Conservation (phyloP, 2,888 invertebrate genomes). For the Spisula subtruncata region DNA sequence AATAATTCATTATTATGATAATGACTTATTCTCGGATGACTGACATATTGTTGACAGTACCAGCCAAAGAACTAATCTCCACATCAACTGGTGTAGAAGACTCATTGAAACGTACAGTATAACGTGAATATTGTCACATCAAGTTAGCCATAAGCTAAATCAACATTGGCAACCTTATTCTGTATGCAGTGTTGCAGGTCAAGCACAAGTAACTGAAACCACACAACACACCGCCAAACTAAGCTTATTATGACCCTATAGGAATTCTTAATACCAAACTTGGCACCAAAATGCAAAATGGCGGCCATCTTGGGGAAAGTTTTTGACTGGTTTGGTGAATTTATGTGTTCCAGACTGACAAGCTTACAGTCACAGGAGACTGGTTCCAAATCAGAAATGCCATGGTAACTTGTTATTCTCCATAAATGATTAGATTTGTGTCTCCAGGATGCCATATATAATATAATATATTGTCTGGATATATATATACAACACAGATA, state of each 20-base stretch:
- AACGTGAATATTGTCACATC: not conserved
- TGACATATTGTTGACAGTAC: too few species aligned
- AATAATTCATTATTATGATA: too few species aligned
- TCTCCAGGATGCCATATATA: slow-evolving; percentile 6
- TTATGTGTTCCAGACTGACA: slow-evolving; percentile 35
- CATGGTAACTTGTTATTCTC: slow-evolving; percentile 37
- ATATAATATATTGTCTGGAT: slow-evolving; percentile 26
- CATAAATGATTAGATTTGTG: slow-evolving; percentile 8
- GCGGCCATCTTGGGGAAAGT: slow-evolving; percentile 25
- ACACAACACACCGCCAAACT: not conserved
- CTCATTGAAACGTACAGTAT: not conserved
- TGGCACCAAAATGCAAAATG: slow-evolving; percentile 35
- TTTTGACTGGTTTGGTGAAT: slow-evolving; percentile 8
- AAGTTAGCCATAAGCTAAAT: not conserved
- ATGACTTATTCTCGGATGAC: too few species aligned
- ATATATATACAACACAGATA: not conserved
- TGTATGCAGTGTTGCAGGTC: not conserved
- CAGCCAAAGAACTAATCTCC: too few species aligned
- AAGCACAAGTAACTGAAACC: not conserved
- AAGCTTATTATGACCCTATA: not conserved
- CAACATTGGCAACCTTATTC: not conserved
- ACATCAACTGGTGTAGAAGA: not conserved
- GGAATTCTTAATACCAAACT: slow-evolving; percentile 20
- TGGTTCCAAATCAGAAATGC: slow-evolving; percentile 34
- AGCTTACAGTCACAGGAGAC: slow-evolving; percentile 26